phyloP scores from a whole-genome alignment of 2,797 vertebrate genomes.

The Rachycentron canadum region DNA sequence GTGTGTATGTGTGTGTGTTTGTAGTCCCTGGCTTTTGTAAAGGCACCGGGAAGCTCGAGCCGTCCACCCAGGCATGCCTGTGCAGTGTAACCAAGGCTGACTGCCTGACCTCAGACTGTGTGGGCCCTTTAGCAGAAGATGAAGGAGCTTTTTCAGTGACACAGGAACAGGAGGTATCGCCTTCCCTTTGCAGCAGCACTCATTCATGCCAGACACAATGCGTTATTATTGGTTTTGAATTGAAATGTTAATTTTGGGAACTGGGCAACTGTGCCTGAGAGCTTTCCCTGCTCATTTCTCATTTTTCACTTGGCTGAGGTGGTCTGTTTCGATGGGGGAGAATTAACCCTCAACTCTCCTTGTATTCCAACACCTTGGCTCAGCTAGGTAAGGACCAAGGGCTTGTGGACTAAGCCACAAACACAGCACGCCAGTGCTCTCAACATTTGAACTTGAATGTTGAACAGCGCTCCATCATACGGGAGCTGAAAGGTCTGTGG shows the following conservation, averaged over 20 bases:
- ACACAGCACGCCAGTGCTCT: constrained; percentile 16
- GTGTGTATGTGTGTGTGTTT: constrained; percentile 64
- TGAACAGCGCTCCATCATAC: constrained; percentile 35
- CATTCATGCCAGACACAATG: constrained; percentile 94
- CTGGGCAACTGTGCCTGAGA: constrained; percentile 86
- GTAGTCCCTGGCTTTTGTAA: constrained; percentile 84
- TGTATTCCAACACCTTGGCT: constrained; percentile 55
- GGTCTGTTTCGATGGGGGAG: constrained; percentile 55
- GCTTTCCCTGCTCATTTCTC: constrained; percentile 90
- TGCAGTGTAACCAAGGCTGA: constrained; percentile 90
- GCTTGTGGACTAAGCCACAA: neutral
- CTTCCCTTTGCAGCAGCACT: constrained; percentile 90
- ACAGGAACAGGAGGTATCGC: constrained; percentile 92
- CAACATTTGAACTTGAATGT: constrained; percentile 26
- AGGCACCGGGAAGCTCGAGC: constrained; percentile 78
- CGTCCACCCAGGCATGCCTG: constrained; percentile 84
- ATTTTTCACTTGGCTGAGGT: constrained; percentile 88
- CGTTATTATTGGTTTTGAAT: constrained; percentile 98
- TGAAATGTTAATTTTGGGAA: constrained; percentile 99
- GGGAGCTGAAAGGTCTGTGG: constrained; percentile 39
- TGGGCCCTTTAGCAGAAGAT: constrained; percentile 89
- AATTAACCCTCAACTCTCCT: constrained; percentile 76
- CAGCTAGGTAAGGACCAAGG: constrained; percentile 24
- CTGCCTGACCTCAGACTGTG: constrained; percentile 89
- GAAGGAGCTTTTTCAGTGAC: constrained; percentile 96